Conservation (phyloP, 1,140 invertebrate genomes). For the Drosophila lacteicornis region DNA sequence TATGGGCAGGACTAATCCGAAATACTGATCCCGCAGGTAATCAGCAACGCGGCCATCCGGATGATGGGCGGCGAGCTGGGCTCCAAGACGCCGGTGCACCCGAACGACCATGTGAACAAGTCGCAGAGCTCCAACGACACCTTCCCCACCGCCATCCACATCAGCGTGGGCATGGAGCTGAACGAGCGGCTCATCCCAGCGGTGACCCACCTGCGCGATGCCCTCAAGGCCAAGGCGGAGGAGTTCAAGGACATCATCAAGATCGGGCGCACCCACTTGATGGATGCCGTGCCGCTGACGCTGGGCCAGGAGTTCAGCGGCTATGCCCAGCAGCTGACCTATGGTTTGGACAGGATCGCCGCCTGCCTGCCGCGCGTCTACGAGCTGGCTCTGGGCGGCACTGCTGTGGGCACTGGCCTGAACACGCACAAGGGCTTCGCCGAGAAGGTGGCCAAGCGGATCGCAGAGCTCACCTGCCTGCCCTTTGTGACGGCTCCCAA, state of each 20-base stretch:
- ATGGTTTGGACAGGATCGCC: conserved; percentile 94
- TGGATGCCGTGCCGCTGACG: conserved; percentile 98
- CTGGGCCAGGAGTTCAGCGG: conserved; percentile 99
- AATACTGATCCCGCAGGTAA: conserved; percentile 86
- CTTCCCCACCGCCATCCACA: conserved; percentile 99
- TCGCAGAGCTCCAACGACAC: conserved; percentile 99
- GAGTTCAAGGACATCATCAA: conserved; percentile 97
- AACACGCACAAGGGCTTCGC: conserved; percentile 94
- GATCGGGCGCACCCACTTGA: conserved; percentile 93
- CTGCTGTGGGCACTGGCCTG: conserved; percentile 98
- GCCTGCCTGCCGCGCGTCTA: conserved; percentile 93
- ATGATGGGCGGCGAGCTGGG: conserved; percentile 96
- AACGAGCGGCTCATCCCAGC: conserved; percentile 93
- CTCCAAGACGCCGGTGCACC: conserved; percentile 97
- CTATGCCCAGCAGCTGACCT: conserved; percentile 94
- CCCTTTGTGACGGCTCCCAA: conserved; percentile 97
- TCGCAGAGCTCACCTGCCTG: conserved; percentile 91
- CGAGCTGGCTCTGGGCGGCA: conserved; percentile 97
- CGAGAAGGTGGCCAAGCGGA: conserved; percentile 94
- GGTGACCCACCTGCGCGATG: conserved; percentile 90
- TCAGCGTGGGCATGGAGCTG: conserved; percentile 96
- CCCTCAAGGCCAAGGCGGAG: conserved; percentile 91
- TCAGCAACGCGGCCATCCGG: conserved; percentile 97
- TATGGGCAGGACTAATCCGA: background rate
- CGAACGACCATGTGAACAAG: conserved; percentile 99